Conservation (phyloP, 1,140 invertebrate genomes). For the Teleogryllus occipitalis region DNA sequence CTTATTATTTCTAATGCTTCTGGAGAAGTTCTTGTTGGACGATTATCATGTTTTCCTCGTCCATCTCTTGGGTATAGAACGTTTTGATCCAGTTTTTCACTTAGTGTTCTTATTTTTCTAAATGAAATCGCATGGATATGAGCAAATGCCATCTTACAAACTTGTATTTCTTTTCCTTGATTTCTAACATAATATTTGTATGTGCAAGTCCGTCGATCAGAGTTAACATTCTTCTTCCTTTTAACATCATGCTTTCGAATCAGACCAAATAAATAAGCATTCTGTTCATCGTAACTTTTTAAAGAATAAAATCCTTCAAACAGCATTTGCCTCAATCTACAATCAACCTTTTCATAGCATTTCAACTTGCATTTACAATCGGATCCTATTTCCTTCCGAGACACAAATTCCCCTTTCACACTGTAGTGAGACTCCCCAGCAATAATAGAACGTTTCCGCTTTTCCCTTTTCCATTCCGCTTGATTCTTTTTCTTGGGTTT, state of each 20-base stretch:
- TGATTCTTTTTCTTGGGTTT: slow-evolving; percentile 19
- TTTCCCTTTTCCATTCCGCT: slow-evolving; percentile 48
- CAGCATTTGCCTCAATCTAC: slow-evolving; percentile 40
- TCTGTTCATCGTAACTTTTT: slow-evolving; percentile 49
- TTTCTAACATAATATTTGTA: slow-evolving; percentile 48
- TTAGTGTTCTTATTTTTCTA: slow-evolving; percentile 45
- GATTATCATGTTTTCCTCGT: slow-evolving; percentile 40
- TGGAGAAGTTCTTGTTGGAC: slow-evolving; percentile 41
- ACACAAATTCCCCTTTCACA: slow-evolving; percentile 44
- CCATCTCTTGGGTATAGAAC: slow-evolving; percentile 48
- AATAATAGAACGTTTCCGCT: slow-evolving; percentile 44
- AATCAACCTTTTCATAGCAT: slow-evolving; percentile 43
- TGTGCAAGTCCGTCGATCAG: slow-evolving; percentile 44
- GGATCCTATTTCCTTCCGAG: slow-evolving; percentile 41
- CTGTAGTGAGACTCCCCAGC: slow-evolving; percentile 46
- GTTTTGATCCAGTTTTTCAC: slow-evolving; percentile 49
- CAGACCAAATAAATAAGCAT: slow-evolving; percentile 48
- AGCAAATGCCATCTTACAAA: slow-evolving; percentile 48
- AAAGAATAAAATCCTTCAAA: slow-evolving; percentile 48
- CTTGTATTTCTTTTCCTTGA: slow-evolving; percentile 45
- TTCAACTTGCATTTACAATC: slow-evolving; percentile 45
- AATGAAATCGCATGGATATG: slow-evolving; percentile 48
- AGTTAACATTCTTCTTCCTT: slow-evolving; percentile 43
- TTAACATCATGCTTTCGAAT: slow-evolving; percentile 47
- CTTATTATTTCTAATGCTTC: slow-evolving; percentile 46